Evolutionary conservation across 1,140 invertebrate genomes (phyloP), one percentile per base, ranked within the genome.

Genomic region (Wasmannia auropunctata): DNA sequence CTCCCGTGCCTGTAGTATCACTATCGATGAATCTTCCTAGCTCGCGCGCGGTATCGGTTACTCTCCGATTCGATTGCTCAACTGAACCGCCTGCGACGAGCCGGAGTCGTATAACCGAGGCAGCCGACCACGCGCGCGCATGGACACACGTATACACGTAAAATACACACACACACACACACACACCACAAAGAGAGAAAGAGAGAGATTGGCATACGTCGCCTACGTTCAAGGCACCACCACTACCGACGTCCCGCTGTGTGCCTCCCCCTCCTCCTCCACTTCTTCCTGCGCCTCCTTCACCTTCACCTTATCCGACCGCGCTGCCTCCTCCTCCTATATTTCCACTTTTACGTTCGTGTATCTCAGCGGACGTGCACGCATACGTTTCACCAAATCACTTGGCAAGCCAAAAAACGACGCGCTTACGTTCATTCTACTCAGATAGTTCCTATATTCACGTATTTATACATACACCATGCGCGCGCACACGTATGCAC

Each of bases 41-140:
- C n/a, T 76, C 88, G 75, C 87, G 86, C 88, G 87, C 75, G 80
- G 86, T 87, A 91, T 85, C 80, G 72, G 79, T 83, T 90, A 67
- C 63, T 67, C 37, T 28, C 87, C 86, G 77, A 83, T 80, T 80
- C 88, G 80, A 86, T 88, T 88, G 88, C 76, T 91, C 89, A 87
- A 89, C 87, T 88, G 88, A 91, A 91, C 85, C 67, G 87, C 51
- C 87, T 86, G 88, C 85, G 89, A 91, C 90, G 88, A 75, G 88
- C 62, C 89, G 69, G 67, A 70, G 84, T 88, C 86, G 87, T 88
- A 86, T 90, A 90, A 87, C 74, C 86, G 79, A 87, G 63, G 54
- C 77, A 37, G 70, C 58, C 76, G 65, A 74, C 19, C 76, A 56
- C 34, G 84, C 69, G 60, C 49, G 79, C 54, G 70, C 70, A 8